A percentile compares a stretch with the other conserved stretches of the same genome.
phyloP scores from a whole-genome alignment of 2,113 vertebrate genomes.

The Actenoides lindsayi region DNA sequence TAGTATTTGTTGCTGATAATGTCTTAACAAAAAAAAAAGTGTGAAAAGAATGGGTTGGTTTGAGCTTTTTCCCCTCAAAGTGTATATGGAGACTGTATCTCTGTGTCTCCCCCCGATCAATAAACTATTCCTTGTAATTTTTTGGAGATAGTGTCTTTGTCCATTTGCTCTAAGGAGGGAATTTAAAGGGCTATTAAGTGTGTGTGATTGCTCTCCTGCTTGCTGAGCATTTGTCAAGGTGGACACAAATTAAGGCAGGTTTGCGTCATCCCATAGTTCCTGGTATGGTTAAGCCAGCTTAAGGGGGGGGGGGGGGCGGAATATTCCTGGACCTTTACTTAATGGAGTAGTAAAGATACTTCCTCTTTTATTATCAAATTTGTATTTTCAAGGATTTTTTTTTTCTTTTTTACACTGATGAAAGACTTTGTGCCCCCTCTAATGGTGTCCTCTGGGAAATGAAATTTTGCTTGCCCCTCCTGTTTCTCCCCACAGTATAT shows the following conservation, averaged over 20 bases:
- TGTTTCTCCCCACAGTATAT: background rate
- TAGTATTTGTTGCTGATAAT: background rate
- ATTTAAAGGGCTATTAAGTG: background rate
- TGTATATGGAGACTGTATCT: background rate
- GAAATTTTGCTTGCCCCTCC: slow-evolving; percentile 9
- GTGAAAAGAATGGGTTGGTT: background rate
- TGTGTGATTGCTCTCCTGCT: background rate
- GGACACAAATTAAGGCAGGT: background rate
- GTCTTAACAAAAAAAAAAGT: background rate
- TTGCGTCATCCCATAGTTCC: background rate
- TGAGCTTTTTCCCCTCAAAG: background rate
- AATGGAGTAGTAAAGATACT: background rate
- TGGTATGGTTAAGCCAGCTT: background rate
- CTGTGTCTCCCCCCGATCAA: background rate
- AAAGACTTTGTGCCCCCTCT: slow-evolving; percentile 59
- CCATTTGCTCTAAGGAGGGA: background rate
- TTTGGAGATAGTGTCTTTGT: background rate
- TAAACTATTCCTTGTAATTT: background rate
- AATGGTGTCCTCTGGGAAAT: slow-evolving; percentile 61
- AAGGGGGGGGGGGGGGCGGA: too few species aligned
- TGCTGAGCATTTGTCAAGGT: background rate
- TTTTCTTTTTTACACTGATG: background rate
- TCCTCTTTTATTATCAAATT: background rate
- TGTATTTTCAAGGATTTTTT: background rate
- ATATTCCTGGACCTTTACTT: background rate